Percentiles rank a stretch among this genome's conserved stretches.
Conservation (phyloP, 2,113 vertebrate genomes). For the Tinamus guttatus region DNA sequence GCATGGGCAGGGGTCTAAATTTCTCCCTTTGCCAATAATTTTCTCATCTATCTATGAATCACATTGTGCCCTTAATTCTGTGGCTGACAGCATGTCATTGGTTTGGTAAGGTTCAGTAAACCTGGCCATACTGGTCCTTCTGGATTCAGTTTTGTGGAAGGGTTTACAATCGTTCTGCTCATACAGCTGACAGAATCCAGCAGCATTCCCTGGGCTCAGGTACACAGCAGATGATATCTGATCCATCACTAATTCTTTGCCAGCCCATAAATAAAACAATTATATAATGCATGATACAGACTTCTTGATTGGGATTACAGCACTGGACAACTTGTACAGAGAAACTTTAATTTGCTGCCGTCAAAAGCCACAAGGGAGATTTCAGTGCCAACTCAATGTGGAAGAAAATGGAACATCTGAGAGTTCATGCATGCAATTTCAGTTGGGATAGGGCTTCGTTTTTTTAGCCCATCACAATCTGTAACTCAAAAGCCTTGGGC, state of each 20-base stretch:
- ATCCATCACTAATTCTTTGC: neutral
- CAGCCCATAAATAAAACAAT: neutral
- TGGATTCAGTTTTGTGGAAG: neutral
- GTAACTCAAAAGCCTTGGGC: slow-evolving; percentile 13
- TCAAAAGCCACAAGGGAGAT: slow-evolving; percentile 11
- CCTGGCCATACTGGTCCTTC: neutral
- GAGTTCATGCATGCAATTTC: slow-evolving; percentile 33
- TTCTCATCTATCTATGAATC: neutral
- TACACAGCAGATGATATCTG: neutral
- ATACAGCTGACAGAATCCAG: neutral
- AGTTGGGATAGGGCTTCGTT: neutral
- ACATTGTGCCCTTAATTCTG: neutral
- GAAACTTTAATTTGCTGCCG: neutral
- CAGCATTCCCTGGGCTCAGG: neutral
- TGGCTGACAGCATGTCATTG: neutral
- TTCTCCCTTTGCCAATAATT: neutral
- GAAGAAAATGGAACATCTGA: slow-evolving; percentile 32
- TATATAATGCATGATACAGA: neutral
- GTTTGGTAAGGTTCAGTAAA: neutral
- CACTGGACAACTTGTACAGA: neutral
- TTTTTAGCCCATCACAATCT: neutral
- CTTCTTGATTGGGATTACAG: neutral
- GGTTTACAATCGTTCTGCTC: neutral
- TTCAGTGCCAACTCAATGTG: slow-evolving; percentile 39
- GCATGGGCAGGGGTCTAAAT: neutral